These are phyloP conservation scores for Hemaris fuciformis DNA, from an alignment of 2,888 invertebrate species.

Conservation along the genomic window DNA sequence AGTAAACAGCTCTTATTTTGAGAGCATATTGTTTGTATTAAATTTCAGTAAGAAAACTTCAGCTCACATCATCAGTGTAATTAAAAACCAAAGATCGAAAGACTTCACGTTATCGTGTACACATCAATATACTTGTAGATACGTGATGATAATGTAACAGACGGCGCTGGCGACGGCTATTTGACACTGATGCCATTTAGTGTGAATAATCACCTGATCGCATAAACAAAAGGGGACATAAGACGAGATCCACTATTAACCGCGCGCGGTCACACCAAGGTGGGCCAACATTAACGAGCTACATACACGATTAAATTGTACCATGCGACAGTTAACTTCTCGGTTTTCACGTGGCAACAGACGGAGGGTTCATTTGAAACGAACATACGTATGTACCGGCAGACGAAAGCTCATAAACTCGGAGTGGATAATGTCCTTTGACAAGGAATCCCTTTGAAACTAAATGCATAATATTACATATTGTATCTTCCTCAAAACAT, in stretches of 20 bases:
- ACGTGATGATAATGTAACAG: not conserved
- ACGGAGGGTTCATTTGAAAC: not conserved
- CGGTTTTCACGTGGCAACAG: not conserved
- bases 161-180: constrained; percentile 33
- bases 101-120: too few relatives aligned
- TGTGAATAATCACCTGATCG: constrained; percentile 24
- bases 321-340: not conserved
- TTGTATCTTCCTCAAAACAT: not conserved
- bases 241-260: constrained; percentile 5
- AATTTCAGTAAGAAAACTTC: too few relatives aligned
- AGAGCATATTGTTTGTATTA: too few relatives aligned
- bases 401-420: not conserved
- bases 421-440: too few relatives aligned
- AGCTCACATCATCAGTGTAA: too few relatives aligned
- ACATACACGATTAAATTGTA: not conserved
- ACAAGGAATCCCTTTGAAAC: too few relatives aligned
- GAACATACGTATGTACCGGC: not conserved
- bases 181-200: constrained; percentile 28
- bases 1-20: too few relatives aligned
- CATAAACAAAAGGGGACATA: constrained; percentile 37
- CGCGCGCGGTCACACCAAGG: constrained; percentile 39
- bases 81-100: too few relatives aligned
- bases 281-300: constrained; percentile 34
- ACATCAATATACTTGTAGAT: too few relatives aligned
- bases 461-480: not conserved